phyloP scores from a whole-genome alignment of 2,113 vertebrate species.

The Drymodes brunneopygia region DNA sequence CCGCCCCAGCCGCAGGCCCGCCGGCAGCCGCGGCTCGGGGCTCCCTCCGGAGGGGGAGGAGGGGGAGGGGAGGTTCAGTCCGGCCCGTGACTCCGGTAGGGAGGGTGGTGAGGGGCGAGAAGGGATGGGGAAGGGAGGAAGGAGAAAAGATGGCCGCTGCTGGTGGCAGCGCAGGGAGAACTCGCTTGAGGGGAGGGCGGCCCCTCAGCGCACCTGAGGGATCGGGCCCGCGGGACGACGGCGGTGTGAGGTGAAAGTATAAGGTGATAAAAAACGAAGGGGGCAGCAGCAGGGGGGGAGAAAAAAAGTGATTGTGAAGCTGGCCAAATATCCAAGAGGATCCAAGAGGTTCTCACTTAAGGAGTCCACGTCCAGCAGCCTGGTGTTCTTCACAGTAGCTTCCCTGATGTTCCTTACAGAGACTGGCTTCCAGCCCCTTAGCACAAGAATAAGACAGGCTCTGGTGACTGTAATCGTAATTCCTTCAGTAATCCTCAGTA shows the following conservation, averaged over 20 bases:
- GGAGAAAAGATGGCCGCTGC: not conserved
- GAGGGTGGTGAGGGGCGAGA: not conserved
- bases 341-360: not conserved
- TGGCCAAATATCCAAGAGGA: too few species aligned
- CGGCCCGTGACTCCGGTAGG: too few species aligned
- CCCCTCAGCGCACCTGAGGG: too few species aligned
- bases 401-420: not conserved
- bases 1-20: not conserved
- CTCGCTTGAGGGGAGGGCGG: not conserved
- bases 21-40: not conserved
- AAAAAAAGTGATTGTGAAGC: not conserved
- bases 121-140: not conserved
- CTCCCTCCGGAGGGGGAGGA: not conserved
- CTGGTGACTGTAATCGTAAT: not conserved
- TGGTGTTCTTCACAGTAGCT: not conserved
- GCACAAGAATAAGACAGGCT: not conserved
- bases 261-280: not conserved
- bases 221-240: not conserved
- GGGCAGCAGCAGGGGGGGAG: rapidly evolving
- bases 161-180: not conserved
- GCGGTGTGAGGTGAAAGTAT: rapidly evolving
- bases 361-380: rapidly evolving
- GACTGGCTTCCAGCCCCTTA: not conserved
- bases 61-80: too few species aligned
- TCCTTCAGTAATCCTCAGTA: not conserved